Evolutionary conservation across 1,140 invertebrate species (phyloP), one percentile per base, ranked within the genome.

Genomic region (Elymnias hypermnestra): DNA sequence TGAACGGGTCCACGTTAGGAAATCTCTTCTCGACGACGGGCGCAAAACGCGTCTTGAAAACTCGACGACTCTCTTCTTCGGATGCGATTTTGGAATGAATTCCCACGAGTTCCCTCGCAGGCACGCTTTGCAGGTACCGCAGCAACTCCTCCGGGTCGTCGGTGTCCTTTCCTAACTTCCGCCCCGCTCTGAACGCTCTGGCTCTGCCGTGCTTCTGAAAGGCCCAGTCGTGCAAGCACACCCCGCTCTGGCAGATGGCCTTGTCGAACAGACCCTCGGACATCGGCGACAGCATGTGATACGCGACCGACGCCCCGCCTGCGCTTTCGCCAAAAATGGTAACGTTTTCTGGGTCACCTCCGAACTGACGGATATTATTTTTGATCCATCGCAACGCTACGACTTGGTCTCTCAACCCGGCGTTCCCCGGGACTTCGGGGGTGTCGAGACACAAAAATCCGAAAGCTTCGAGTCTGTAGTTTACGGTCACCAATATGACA

Each of bases 261-360:
- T 77, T 82, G 19, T 84, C 59, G 31, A 87, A 88, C 18, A 89
- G 50, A 4, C 92, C 92, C 81, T 79, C 86, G 0, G 90, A 90
- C 59, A 93, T 83, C 0, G 89, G 86, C 26, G 92, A 93, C 8
- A 93, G 62, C 88, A 93, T 90, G 50, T 93, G 92, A 57, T 89
- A 90, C 10, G 91, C 91, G 0, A 89, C 90, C 42, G 89, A 90
- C 1, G 87, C 88, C 0, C 91, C 91, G 1, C 93, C 93, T 0
- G 92, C 91, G 54, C 91, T 92, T 64, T 94, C 91, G 0, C 93
- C 93, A 60, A 94, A 93, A 14, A 94, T 72, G 0, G 92, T 94
- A 0, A 96, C 88, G 65, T 90, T 90, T 19, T 91, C 71, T 0
- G 90, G 87, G 72, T 93, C 90, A 0, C 94, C 94, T 3, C 93